A percentile compares a stretch with the other conserved stretches of the same genome.
Evolutionary conservation across 2,797 vertebrate species (phyloP).

Genomic region (Tragelaphus oryx): DNA sequence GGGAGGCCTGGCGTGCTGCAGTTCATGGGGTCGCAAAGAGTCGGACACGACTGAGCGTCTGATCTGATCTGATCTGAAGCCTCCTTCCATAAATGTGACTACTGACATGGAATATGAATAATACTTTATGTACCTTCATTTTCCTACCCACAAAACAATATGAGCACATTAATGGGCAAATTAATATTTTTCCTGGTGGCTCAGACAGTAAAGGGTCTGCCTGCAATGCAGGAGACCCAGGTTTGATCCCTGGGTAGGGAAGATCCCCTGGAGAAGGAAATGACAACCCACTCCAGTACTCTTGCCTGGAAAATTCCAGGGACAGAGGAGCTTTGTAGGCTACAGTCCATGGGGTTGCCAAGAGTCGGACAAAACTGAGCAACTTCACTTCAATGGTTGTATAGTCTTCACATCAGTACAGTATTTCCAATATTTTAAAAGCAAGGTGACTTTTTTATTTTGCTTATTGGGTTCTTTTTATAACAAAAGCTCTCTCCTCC

Average conservation of each 20-base stretch:
- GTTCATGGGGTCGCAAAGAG: too few relatives aligned
- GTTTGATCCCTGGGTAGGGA: too few relatives aligned
- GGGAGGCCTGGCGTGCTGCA: too few relatives aligned
- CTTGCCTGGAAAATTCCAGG: too few relatives aligned
- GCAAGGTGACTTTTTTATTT: constrained; percentile 46
- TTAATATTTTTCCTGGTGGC: constrained; percentile 22
- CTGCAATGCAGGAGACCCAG: too few relatives aligned
- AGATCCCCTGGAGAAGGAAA: too few relatives aligned
- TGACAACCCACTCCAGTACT: too few relatives aligned
- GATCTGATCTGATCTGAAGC: neutral
- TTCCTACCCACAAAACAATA: constrained; percentile 55
- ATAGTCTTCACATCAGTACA: constrained; percentile 32
- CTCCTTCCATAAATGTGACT: neutral
- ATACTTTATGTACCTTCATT: constrained; percentile 41
- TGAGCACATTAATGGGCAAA: constrained; percentile 36
- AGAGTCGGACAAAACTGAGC: too few relatives aligned
- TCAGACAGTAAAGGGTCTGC: too few relatives aligned
- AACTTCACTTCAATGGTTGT: neutral
- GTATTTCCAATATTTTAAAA: constrained; percentile 45
- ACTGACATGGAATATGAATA: constrained; percentile 17
- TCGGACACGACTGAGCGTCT: too few relatives aligned
- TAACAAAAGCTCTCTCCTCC: constrained; percentile 19
- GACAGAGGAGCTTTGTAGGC: too few relatives aligned
- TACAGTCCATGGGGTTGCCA: too few relatives aligned
- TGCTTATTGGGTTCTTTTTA: constrained; percentile 9